A percentile compares a stretch with the other conserved stretches of the same genome.
phyloP scores from a whole-genome alignment of 2,113 vertebrate genomes.

The Halcyon senegalensis region DNA sequence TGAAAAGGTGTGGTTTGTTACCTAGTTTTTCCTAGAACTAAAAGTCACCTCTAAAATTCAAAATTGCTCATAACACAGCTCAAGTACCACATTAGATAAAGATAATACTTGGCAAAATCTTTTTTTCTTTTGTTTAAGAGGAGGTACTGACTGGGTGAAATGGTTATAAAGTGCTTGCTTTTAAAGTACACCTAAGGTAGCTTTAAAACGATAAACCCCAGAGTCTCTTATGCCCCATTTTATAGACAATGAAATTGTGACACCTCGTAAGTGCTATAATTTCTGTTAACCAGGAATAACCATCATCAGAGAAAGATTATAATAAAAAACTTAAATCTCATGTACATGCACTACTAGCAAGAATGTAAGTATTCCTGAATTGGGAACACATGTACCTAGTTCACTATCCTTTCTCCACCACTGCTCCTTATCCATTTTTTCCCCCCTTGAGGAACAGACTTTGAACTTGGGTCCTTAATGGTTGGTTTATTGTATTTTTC shows the following conservation, averaged over 20 bases:
- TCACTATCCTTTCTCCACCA: background rate
- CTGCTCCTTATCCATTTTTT: background rate
- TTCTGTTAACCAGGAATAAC: background rate
- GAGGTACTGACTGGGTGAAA: background rate
- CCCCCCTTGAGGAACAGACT: background rate
- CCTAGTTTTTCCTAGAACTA: background rate
- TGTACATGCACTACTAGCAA: background rate
- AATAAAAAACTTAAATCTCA: background rate
- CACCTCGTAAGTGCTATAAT: background rate
- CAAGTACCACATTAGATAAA: background rate
- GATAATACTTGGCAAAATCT: background rate
- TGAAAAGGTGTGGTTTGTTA: background rate
- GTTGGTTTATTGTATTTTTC: background rate
- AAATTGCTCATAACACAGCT: background rate
- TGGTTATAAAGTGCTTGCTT: background rate
- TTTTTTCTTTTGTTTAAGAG: background rate
- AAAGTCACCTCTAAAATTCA: background rate
- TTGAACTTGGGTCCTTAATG: background rate
- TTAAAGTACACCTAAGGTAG: background rate
- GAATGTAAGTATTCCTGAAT: background rate
- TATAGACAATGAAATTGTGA: background rate
- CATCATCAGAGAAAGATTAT: background rate
- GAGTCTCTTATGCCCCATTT: background rate
- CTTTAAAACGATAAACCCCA: background rate
- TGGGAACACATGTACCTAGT: background rate